Conservation (phyloP, 2,797 vertebrate genomes). For the Sebastiscus albofasciatus region DNA sequence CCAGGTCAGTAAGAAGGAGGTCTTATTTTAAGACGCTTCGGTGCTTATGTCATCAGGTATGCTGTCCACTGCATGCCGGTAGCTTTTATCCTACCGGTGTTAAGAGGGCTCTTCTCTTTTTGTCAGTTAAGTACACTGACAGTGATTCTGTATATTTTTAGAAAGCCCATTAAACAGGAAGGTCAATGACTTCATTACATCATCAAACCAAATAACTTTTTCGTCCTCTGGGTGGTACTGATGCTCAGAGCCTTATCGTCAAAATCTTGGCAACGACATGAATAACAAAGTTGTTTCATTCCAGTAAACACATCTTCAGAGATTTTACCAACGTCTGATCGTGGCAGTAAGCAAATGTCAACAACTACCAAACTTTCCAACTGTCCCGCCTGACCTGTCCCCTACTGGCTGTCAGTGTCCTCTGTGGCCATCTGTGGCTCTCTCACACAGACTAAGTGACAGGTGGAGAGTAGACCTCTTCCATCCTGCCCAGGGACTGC, state of each 20-base stretch:
- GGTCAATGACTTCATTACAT: neutral
- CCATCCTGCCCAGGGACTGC: neutral
- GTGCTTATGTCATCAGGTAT: neutral
- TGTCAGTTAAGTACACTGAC: neutral
- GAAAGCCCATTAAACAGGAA: neutral
- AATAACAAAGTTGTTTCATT: neutral
- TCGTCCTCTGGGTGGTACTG: neutral
- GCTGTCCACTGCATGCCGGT: neutral
- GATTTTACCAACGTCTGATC: neutral
- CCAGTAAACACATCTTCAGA: neutral
- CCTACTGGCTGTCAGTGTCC: neutral
- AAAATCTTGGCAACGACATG: neutral
- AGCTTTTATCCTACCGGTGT: neutral
- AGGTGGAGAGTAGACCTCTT: constrained; percentile 5
- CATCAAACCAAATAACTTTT: neutral
- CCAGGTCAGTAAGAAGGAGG: neutral
- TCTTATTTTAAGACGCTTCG: neutral
- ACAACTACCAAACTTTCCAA: neutral
- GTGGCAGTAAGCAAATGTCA: neutral
- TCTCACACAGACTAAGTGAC: neutral
- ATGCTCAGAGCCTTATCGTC: neutral
- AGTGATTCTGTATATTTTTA: neutral
- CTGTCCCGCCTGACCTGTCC: neutral
- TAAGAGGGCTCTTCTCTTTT: no score
- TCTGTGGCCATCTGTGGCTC: constrained; percentile 22